A percentile compares a stretch with the other conserved stretches of the same genome.
These are phyloP conservation scores for Oegoconia quadripuncta DNA, from an alignment of 2,888 invertebrate genomes.

Conservation along the genomic window DNA sequence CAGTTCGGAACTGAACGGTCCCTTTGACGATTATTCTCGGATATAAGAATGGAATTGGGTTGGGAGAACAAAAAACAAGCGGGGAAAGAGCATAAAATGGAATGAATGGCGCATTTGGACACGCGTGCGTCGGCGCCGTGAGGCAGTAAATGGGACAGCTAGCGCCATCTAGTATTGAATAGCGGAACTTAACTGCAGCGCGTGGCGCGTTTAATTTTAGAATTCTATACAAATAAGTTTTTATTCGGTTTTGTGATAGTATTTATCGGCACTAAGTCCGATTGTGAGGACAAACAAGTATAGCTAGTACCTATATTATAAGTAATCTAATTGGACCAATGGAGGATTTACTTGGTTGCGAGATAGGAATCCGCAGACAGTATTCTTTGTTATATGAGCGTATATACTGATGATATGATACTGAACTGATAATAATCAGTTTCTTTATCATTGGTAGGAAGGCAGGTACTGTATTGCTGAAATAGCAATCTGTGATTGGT, in stretches of 20 bases:
- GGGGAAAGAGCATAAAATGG: conserved; percentile 22
- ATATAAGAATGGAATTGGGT: conserved; percentile 63
- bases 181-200: conserved; percentile 18
- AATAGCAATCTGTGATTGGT: too few relatives aligned
- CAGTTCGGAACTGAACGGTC: conserved; percentile 47
- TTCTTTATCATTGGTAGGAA: too few relatives aligned
- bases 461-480: too few relatives aligned
- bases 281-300: too few relatives aligned
- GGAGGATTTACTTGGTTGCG: too few relatives aligned
- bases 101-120: conserved; percentile 24
- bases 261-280: too few relatives aligned
- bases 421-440: too few relatives aligned
- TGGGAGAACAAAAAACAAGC: conserved; percentile 50
- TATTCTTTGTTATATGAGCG: too few relatives aligned
- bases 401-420: too few relatives aligned
- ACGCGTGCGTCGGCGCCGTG: conserved; percentile 9
- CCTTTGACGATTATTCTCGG: conserved; percentile 67
- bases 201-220: background rate
- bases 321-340: too few relatives aligned
- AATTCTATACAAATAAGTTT: background rate
- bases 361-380: too few relatives aligned
- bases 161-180: conserved; percentile 39
- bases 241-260: background rate
- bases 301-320: too few relatives aligned
- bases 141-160: conserved; percentile 35